Conservation (phyloP, 2,888 invertebrate species). For the Sinotaia quadrata region DNA sequence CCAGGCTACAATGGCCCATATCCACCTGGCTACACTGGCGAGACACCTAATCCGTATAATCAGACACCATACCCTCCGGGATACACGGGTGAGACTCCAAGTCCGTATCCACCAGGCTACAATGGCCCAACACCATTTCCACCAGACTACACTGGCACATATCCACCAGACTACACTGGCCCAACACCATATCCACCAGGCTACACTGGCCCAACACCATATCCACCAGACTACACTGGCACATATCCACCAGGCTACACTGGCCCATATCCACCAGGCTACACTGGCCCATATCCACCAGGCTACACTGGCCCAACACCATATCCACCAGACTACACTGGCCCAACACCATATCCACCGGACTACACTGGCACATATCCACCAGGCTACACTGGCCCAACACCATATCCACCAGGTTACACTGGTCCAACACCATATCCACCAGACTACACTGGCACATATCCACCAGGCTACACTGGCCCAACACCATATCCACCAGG, state of each 20-base stretch:
- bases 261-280: slow-evolving; percentile 31
- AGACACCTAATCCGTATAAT: slow-evolving; percentile 3
- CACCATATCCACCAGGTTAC: slow-evolving; percentile 8
- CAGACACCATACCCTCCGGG: slow-evolving; percentile 8
- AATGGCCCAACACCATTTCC: slow-evolving; percentile 8
- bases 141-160: slow-evolving; percentile 27
- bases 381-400: slow-evolving; percentile 12
- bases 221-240: no score
- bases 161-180: neutral
- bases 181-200: slow-evolving; percentile 5
- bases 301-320: slow-evolving; percentile 7
- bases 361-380: no score
- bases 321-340: slow-evolving; percentile 13
- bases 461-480: slow-evolving; percentile 13
- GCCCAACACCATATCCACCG: slow-evolving; percentile 10
- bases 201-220: slow-evolving; percentile 16
- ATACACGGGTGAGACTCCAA: slow-evolving; percentile 1
- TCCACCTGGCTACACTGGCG: neutral
- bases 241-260: slow-evolving; percentile 30
- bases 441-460: slow-evolving; percentile 5
- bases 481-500: slow-evolving; percentile 11
- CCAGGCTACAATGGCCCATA: slow-evolving; percentile 1
- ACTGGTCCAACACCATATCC: slow-evolving; percentile 13
- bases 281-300: slow-evolving; percentile 12
- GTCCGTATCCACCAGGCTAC: slow-evolving; percentile 10